phyloP scores from a whole-genome alignment of 1,140 invertebrate species.

The Hyposmocoma kahamanoa region DNA sequence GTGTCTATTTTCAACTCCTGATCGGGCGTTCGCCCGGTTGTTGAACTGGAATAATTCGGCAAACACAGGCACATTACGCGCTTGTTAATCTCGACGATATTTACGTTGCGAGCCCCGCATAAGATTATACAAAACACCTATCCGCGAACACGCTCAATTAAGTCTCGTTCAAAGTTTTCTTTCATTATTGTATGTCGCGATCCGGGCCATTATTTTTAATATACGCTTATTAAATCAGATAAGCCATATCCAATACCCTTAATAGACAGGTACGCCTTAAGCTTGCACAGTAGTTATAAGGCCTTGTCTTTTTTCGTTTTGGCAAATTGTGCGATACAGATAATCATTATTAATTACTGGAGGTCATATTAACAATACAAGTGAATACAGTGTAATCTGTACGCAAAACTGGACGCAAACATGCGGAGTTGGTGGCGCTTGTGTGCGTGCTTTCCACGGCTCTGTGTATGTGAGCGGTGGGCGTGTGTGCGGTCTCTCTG shows the following conservation, averaged over 20 bases:
- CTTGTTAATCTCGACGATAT: conserved; percentile 57
- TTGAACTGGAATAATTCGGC: conserved; percentile 72
- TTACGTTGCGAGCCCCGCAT: conserved; percentile 25
- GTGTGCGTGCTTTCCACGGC: conserved; percentile 47
- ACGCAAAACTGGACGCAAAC: conserved; percentile 64
- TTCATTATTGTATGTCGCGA: too few species aligned
- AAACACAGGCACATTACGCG: conserved; percentile 63
- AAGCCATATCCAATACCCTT: too few species aligned
- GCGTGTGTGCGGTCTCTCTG: conserved; percentile 43
- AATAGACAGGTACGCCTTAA: too few species aligned
- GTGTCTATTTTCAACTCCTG: conserved; percentile 69
- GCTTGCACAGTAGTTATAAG: too few species aligned
- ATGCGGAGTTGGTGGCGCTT: conserved; percentile 41
- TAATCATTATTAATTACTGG: conserved; percentile 44
- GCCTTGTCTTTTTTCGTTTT: neutral
- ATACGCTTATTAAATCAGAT: too few species aligned
- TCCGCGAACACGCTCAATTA: neutral
- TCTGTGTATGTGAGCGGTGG: conserved; percentile 26
- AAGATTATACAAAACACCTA: conserved; percentile 23
- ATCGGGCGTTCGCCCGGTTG: conserved; percentile 61
- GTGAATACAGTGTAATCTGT: conserved; percentile 54
- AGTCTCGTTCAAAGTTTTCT: too few species aligned
- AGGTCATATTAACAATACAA: conserved; percentile 56
- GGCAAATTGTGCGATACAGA: conserved; percentile 25
- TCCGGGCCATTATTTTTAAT: too few species aligned